Conservation (phyloP, 2,113 vertebrate genomes). For the Prionailurus bengalensis region DNA sequence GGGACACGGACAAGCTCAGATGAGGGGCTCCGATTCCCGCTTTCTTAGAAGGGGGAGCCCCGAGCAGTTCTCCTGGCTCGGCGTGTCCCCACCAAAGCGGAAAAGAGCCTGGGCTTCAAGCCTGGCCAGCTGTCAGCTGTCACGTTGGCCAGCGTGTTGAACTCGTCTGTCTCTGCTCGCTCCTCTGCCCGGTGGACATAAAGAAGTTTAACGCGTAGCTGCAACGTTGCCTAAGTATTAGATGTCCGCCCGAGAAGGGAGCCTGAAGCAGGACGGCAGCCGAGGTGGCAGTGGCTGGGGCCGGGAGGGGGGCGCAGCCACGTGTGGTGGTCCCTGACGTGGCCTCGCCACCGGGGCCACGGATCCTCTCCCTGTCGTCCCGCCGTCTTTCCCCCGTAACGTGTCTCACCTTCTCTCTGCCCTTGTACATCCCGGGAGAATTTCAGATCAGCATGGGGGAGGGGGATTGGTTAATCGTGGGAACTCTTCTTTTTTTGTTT, state of each 20-base stretch:
- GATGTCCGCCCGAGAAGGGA: neutral
- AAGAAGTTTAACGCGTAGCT: neutral
- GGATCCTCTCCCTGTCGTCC: neutral
- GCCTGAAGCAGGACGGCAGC: neutral
- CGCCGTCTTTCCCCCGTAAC: neutral
- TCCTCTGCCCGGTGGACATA: neutral
- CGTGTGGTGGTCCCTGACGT: neutral
- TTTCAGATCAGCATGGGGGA: neutral
- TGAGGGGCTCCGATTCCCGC: accelerated
- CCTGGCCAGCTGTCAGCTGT: neutral
- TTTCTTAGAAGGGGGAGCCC: neutral
- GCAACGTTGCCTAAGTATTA: too few relatives aligned
- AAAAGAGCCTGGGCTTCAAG: neutral
- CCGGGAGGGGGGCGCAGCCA: neutral
- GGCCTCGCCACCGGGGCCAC: accelerated
- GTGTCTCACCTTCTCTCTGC: accelerated
- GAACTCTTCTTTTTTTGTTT: neutral
- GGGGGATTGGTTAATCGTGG: neutral
- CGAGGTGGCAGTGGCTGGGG: accelerated
- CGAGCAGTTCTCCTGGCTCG: accelerated
- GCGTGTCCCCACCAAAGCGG: neutral
- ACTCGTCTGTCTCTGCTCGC: neutral
- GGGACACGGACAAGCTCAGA: neutral
- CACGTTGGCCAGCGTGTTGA: neutral
- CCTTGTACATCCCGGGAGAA: accelerated